A percentile compares a stretch with the other conserved stretches of the same genome.
Conservation (phyloP, 2,113 vertebrate genomes). For the Asarcornis scutulata region DNA sequence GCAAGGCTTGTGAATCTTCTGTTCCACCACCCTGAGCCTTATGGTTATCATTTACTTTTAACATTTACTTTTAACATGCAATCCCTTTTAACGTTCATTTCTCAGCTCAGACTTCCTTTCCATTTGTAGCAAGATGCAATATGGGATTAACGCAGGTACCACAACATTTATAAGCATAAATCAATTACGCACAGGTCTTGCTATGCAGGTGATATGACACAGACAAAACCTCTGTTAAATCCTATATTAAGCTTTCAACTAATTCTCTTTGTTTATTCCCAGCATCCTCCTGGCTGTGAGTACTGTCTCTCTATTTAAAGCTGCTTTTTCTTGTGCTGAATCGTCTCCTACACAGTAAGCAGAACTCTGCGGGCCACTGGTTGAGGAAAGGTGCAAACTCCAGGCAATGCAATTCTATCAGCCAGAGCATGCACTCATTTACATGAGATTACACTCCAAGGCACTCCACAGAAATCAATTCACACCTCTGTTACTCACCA, state of each 20-base stretch:
- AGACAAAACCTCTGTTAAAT: neutral
- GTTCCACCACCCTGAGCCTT: neutral
- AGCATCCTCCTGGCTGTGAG: neutral
- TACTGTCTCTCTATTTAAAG: neutral
- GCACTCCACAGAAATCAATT: conserved; percentile 12
- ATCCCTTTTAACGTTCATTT: neutral
- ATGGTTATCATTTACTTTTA: conserved; percentile 42
- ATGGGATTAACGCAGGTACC: neutral
- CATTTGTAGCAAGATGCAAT: neutral
- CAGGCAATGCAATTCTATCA: neutral
- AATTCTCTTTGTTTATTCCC: neutral
- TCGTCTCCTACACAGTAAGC: neutral
- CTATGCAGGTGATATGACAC: neutral
- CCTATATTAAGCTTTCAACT: neutral
- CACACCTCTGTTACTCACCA: neutral
- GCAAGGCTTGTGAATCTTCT: conserved; percentile 43
- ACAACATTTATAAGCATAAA: neutral
- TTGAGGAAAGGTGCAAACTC: neutral
- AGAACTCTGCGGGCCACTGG: neutral
- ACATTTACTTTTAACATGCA: neutral
- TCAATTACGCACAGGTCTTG: neutral
- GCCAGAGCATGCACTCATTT: neutral
- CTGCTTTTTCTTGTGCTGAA: neutral
- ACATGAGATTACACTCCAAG: neutral
- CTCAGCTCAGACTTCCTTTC: neutral